A percentile compares a stretch with the other conserved stretches of the same genome.
Evolutionary conservation across 2,113 vertebrate species (phyloP).

Genomic region (Peromyscus californicus): DNA sequence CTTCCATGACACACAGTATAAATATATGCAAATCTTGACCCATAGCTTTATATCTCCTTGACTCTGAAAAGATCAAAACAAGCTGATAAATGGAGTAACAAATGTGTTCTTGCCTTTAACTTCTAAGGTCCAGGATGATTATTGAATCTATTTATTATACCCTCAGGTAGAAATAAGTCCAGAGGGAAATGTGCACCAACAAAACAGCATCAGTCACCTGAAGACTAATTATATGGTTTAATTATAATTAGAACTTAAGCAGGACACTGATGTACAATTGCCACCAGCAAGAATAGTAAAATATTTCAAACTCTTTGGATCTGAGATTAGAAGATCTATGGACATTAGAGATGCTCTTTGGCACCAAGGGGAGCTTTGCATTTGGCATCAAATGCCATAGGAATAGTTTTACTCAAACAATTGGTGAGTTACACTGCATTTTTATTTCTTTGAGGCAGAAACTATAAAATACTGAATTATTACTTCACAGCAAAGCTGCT

Average conservation of each 20-base stretch:
- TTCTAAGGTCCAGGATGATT: slow-evolving; percentile 60
- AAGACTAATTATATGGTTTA: slow-evolving; percentile 72
- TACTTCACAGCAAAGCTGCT: slow-evolving; percentile 83
- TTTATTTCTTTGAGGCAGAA: slow-evolving; percentile 79
- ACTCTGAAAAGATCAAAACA: slow-evolving; percentile 75
- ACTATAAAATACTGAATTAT: slow-evolving; percentile 82
- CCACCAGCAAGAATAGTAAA: slow-evolving; percentile 62
- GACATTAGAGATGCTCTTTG: slow-evolving; percentile 69
- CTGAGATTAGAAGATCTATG: slow-evolving; percentile 72
- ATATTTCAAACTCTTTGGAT: slow-evolving; percentile 65
- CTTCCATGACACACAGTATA: slow-evolving; percentile 58
- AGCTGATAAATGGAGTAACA: slow-evolving; percentile 73
- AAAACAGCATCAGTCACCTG: slow-evolving; percentile 64
- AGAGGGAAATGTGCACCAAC: slow-evolving; percentile 26
- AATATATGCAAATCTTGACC: slow-evolving; percentile 76
- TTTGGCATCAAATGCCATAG: slow-evolving; percentile 49
- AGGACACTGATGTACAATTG: slow-evolving; percentile 60
- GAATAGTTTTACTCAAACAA: slow-evolving; percentile 53
- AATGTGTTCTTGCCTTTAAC: slow-evolving; percentile 71
- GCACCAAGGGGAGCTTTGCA: not conserved
- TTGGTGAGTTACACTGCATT: slow-evolving; percentile 53
- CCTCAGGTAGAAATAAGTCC: slow-evolving; percentile 67
- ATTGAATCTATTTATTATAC: slow-evolving; percentile 76
- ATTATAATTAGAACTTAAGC: slow-evolving; percentile 74
- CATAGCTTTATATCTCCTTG: slow-evolving; percentile 51